Evolutionary conservation across 2,797 vertebrate genomes (phyloP), one percentile per base, ranked within the genome.

Genomic region (Anguilla megastoma): DNA sequence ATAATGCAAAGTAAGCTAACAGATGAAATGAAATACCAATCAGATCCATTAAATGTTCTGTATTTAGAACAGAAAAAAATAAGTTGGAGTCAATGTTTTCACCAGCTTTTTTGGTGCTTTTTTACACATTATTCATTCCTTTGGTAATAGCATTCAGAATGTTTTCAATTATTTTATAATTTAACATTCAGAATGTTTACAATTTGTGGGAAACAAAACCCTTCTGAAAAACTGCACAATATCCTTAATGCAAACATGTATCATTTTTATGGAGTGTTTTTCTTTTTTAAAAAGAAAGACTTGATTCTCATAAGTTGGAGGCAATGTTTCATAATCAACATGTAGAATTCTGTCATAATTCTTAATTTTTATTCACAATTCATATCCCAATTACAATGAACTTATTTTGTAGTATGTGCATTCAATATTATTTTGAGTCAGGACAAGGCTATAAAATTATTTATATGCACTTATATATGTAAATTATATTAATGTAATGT

Each of bases 221-320:
- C 30, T 36, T 36, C 2, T 33, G 83, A 58, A 60, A 85, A 21
- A 86, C 71, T 27, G 9, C 45, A 52, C 41, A 50, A 36, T 58
- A 27, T 41, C 18, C 54, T 48, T 80, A 76, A 18, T 10, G 8
- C 14, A 60, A 27, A 30, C 58, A 87, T 87, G 41, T n/a, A 41
- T 87, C 71, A 87, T 54, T 87, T 79, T 85, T 87, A 79, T 79
- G 30, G 52, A 41, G 69, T 71, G 36, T 79, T 76, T 76, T 56
- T 30, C n/a, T 76, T 52, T 56, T 36, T 74, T 79, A 16, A 16
- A 45, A 45, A 45, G 41, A 45, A 74, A 86, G 71, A 86, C 27
- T 63, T 58, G 52, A 41, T 41, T 50, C 71, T 56, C 45, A 18
- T 79, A 52, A 60, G 58, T 80, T 79, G 86, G 21, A 30, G 71